Conservation (phyloP, 2,888 invertebrate species). For the Pseudeuparius sepicola region DNA sequence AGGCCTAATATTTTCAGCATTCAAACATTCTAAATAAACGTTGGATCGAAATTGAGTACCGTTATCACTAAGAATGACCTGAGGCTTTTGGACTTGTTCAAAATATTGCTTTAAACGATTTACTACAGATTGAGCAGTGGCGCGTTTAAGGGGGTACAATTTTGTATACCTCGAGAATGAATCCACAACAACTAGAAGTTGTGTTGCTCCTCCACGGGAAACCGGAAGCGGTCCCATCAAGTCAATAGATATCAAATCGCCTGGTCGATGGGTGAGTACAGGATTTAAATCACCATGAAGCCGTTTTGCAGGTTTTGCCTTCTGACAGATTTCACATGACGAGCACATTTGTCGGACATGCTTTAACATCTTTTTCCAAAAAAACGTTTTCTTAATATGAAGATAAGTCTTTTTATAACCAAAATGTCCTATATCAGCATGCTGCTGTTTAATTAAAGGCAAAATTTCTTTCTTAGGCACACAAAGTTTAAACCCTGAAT, state of each 20-base stretch:
- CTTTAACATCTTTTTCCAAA: not conserved
- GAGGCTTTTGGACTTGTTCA: too few relatives aligned
- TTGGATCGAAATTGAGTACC: too few relatives aligned
- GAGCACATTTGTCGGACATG: constrained; percentile 1
- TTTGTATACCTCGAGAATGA: constrained; percentile 8
- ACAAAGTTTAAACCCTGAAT: constrained; percentile 6
- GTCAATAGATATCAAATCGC: constrained; percentile 14
- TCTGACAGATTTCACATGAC: constrained; percentile 4
- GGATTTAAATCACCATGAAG: not conserved
- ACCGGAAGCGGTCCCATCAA: constrained; percentile 16
- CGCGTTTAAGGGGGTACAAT: too few relatives aligned
- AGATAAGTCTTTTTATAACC: too few relatives aligned
- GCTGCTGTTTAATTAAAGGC: not conserved
- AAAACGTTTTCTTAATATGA: not conserved
- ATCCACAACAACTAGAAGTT: constrained; percentile 14
- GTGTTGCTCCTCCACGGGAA: constrained; percentile 10
- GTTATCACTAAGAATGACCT: too few relatives aligned
- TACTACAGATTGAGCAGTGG: too few relatives aligned
- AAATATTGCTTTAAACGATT: too few relatives aligned
- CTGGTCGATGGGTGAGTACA: not conserved
- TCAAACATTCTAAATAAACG: too few relatives aligned
- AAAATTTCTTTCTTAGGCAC: not conserved
- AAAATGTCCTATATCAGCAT: too few relatives aligned
- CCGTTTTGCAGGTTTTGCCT: not conserved
- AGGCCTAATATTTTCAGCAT: too few relatives aligned